A percentile compares a stretch with the other conserved stretches of the same genome.
Evolutionary conservation across 92 coral and sea anemone species (phyloP).

Genomic region (Zoanthus sansibaricus): DNA sequence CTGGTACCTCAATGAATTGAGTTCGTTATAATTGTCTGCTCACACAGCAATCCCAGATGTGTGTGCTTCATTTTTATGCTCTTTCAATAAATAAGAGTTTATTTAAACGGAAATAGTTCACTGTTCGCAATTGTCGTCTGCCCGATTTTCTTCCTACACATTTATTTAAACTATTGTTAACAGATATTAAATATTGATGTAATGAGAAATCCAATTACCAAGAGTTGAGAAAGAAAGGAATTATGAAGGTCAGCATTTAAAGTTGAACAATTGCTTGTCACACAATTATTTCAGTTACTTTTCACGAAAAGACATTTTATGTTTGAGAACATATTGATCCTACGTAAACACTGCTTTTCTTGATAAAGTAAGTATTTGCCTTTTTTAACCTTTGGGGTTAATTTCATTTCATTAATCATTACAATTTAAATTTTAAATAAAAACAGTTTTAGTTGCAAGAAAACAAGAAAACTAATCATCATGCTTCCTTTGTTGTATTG

Average conservation of each 20-base stretch:
- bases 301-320: background rate
- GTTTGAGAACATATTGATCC: slow-evolving; percentile 3
- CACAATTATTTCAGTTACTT: background rate
- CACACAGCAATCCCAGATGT: background rate
- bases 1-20: background rate
- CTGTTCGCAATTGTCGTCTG: background rate
- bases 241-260: background rate
- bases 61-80: background rate
- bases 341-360: background rate
- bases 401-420: background rate
- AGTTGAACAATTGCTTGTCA: background rate
- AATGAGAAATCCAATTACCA: slow-evolving; percentile 18
- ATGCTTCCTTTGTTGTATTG: background rate
- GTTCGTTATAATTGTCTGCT: background rate
- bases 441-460: background rate
- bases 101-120: slow-evolving; percentile 21
- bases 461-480: background rate
- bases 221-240: background rate
- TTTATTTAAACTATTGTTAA: slow-evolving; percentile 1
- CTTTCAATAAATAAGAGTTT: background rate
- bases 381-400: background rate
- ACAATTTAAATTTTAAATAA: background rate
- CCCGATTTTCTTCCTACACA: background rate
- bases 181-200: slow-evolving; percentile 16
- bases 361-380: background rate